phyloP scores from a whole-genome alignment of 2,888 invertebrate genomes.

The Pardosa pseudoannulata region DNA sequence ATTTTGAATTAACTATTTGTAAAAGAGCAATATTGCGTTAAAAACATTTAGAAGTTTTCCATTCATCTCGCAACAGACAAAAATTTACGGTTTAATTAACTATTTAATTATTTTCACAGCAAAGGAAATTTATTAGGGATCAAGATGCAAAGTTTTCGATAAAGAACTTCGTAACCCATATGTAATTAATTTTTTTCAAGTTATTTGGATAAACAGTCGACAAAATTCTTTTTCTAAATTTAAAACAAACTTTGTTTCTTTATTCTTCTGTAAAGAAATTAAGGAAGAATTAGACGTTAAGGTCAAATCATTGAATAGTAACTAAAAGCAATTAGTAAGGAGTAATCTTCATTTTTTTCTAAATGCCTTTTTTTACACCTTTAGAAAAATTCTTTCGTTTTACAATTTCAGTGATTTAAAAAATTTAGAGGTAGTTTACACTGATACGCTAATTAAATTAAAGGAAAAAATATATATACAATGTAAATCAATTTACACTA shows the following conservation, averaged over 20 bases:
- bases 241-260: background rate
- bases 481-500: too few species aligned
- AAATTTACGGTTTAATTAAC: too few species aligned
- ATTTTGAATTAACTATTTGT: too few species aligned
- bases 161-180: too few species aligned
- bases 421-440: background rate
- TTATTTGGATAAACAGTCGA: background rate
- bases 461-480: too few species aligned
- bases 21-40: too few species aligned
- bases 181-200: background rate
- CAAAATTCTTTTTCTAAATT: background rate
- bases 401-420: background rate
- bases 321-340: background rate
- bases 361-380: background rate
- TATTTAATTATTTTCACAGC: too few species aligned
- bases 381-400: background rate
- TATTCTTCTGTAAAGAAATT: background rate
- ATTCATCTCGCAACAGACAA: too few species aligned
- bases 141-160: too few species aligned
- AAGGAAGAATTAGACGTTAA: background rate
- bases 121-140: too few species aligned
- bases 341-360: background rate
- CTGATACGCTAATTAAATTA: too few species aligned
- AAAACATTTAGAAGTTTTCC: too few species aligned
- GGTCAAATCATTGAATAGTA: background rate